Evolutionary conservation across 1,140 invertebrate genomes (phyloP).

Genomic region (Euborellia annulipes): DNA sequence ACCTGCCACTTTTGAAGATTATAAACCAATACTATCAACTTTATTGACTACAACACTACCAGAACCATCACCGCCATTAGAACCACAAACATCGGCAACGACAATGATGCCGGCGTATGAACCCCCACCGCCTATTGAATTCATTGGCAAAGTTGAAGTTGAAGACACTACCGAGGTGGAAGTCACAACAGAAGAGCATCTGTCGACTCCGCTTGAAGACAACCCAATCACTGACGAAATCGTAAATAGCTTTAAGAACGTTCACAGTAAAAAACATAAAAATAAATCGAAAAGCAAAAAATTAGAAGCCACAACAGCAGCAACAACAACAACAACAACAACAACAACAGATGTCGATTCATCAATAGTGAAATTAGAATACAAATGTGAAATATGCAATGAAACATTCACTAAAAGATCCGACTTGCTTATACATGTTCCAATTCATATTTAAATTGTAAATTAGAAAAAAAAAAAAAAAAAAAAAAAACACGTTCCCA

Average conservation of each 20-base stretch:
- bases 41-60: slow-evolving; percentile 12
- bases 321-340: slow-evolving; percentile 17
- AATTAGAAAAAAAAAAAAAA: neutral
- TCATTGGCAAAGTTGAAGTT: slow-evolving; percentile 4
- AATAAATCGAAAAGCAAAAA: slow-evolving; percentile 18
- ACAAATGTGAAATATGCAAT: slow-evolving; percentile 64
- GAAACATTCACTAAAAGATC: slow-evolving; percentile 51
- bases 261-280: slow-evolving; percentile 24
- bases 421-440: slow-evolving; percentile 56
- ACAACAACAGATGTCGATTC: no score
- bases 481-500: no score
- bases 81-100: neutral
- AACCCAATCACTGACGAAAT: slow-evolving; percentile 17
- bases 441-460: slow-evolving; percentile 48
- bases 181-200: slow-evolving; percentile 6
- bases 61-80: neutral
- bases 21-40: neutral
- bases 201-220: slow-evolving; percentile 16
- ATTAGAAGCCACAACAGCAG: slow-evolving; percentile 20
- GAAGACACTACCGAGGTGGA: slow-evolving; percentile 5
- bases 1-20: slow-evolving; percentile 29
- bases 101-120: slow-evolving; percentile 4
- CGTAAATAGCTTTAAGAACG: slow-evolving; percentile 19
- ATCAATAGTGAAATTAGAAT: slow-evolving; percentile 6
- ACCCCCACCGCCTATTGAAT: slow-evolving; percentile 1